Conservation (phyloP, 1,140 invertebrate genomes). For the Tetragonula clypearis region DNA sequence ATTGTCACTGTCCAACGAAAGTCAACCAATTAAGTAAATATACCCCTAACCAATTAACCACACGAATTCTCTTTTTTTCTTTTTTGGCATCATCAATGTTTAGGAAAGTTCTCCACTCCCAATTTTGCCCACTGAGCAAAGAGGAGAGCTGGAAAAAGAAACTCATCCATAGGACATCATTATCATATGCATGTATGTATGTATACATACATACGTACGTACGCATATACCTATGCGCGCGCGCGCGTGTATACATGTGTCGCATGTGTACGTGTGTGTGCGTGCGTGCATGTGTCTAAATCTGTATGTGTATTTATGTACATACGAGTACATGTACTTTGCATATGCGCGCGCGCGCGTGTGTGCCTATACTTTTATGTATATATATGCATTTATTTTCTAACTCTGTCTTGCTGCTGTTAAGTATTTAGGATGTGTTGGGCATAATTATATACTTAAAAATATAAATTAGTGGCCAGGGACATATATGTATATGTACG, state of each 20-base stretch:
- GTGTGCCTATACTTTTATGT: background rate
- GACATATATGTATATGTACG: conserved; percentile 76
- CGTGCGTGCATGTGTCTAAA: background rate
- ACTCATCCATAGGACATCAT: conserved; percentile 80
- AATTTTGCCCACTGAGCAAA: conserved; percentile 90
- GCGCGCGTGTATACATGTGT: background rate
- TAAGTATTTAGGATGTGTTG: conserved; percentile 72
- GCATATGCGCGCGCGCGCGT: background rate
- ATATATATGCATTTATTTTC: conserved; percentile 11
- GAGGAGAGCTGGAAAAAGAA: conserved; percentile 92
- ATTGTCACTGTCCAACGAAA: conserved; percentile 80
- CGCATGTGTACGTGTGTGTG: background rate
- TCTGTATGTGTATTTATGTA: background rate
- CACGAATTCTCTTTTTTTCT: conserved; percentile 57
- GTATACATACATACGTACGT: background rate
- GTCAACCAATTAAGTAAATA: conserved; percentile 77
- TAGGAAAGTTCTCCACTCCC: conserved; percentile 83
- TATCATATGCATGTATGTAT: conserved; percentile 67
- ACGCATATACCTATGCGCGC: background rate
- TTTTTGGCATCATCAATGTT: conserved; percentile 65
- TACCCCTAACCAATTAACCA: conserved; percentile 80
- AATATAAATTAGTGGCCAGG: conserved; percentile 78
- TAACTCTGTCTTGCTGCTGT: conserved; percentile 35
- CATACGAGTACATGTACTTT: background rate
- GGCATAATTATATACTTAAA: conserved; percentile 72